Conservation (phyloP, 2,113 vertebrate species). For the Artemisiospiza belli region DNA sequence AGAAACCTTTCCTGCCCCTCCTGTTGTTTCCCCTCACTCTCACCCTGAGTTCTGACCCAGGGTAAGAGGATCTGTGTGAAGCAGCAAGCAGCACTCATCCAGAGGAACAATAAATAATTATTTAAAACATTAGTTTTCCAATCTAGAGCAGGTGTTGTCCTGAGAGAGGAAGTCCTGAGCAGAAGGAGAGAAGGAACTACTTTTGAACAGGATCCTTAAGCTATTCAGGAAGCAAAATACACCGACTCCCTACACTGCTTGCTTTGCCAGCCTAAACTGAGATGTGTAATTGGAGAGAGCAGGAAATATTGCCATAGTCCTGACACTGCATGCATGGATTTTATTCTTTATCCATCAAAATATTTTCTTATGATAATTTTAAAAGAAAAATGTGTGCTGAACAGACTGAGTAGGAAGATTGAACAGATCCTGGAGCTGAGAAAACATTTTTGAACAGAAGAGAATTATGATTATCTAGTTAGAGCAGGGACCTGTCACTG, state of each 20-base stretch:
- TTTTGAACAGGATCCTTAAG: not conserved
- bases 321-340: not conserved
- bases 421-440: not conserved
- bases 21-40: not conserved
- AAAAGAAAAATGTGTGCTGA: not conserved
- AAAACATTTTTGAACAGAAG: not conserved
- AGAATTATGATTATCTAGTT: not conserved
- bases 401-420: not conserved
- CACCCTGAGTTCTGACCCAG: not conserved
- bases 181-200: not conserved
- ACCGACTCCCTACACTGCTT: not conserved
- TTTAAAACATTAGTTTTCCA: not conserved
- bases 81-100: not conserved
- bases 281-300: not conserved
- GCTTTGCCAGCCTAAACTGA: not conserved
- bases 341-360: not conserved
- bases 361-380: not conserved
- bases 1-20: not conserved
- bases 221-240: not conserved
- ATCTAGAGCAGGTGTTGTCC: not conserved
- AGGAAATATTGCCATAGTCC: not conserved
- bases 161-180: not conserved
- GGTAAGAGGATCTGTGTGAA: not conserved
- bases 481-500: not conserved
- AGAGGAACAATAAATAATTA: not conserved